A percentile compares a stretch with the other conserved stretches of the same genome.
These are phyloP conservation scores for Pachyramphus minor DNA, from an alignment of 2,113 vertebrate genomes.

Conservation along the genomic window DNA sequence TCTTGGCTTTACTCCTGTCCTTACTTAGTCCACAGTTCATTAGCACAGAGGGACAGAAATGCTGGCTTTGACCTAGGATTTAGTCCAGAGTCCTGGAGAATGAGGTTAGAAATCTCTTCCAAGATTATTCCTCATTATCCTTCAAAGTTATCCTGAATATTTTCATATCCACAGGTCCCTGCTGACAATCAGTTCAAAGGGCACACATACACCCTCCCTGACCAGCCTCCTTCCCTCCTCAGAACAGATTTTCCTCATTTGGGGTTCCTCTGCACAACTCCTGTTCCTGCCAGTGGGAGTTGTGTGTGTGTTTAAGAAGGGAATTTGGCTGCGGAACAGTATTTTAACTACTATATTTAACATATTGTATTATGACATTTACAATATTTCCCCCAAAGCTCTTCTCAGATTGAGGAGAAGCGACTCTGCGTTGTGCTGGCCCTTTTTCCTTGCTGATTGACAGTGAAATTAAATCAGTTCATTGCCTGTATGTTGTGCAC, in stretches of 20 bases:
- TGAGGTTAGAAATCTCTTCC: not conserved
- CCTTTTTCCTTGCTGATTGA: conserved; percentile 66
- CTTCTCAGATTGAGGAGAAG: conserved; percentile 63
- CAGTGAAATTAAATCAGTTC: conserved; percentile 63
- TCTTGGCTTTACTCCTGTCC: not conserved
- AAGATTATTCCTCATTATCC: not conserved
- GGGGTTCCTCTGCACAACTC: not conserved
- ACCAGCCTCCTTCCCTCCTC: not conserved
- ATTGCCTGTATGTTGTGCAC: conserved; percentile 18
- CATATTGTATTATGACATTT: conserved; percentile 73
- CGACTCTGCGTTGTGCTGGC: conserved; percentile 50
- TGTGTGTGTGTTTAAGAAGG: conserved; percentile 12
- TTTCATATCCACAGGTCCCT: not conserved
- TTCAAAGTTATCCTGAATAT: not conserved
- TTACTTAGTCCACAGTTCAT: not conserved
- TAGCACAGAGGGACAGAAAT: not conserved
- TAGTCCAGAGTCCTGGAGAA: not conserved
- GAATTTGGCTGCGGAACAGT: conserved; percentile 61
- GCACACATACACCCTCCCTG: accelerated
- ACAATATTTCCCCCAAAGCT: conserved; percentile 71
- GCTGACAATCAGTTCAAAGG: not conserved
- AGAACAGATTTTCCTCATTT: not conserved
- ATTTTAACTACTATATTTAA: conserved; percentile 69
- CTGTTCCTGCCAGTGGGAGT: conserved; percentile 26
- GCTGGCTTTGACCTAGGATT: not conserved